phyloP scores from a whole-genome alignment of 2,888 invertebrate species.

The Pammene fasciana region DNA sequence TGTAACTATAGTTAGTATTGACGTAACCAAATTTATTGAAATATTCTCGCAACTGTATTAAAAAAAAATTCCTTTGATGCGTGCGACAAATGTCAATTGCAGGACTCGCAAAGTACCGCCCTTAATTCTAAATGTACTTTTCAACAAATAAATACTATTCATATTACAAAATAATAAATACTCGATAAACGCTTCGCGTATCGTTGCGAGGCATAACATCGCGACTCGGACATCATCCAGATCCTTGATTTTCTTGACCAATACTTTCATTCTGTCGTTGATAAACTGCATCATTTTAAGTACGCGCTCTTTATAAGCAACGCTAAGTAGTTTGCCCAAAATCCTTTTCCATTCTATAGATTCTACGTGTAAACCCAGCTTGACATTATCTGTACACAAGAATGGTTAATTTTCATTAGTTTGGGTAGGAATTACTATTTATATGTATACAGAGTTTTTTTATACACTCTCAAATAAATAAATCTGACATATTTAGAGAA shows the following conservation, averaged over 20 bases:
- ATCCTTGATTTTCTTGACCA: constrained; percentile 88
- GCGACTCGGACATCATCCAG: constrained; percentile 90
- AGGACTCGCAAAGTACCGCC: no score
- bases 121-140: no score
- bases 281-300: constrained; percentile 89
- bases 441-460: no score
- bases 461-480: no score
- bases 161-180: constrained; percentile 46
- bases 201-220: constrained; percentile 89
- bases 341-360: constrained; percentile 90
- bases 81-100: no score
- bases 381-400: constrained; percentile 81
- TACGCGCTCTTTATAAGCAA: constrained; percentile 87
- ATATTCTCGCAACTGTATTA: no score
- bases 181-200: constrained; percentile 90
- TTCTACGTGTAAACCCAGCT: constrained; percentile 87
- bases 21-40: no score
- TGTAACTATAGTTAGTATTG: no score
- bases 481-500: no score
- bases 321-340: constrained; percentile 87
- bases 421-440: no score
- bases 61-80: no score
- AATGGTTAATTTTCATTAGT: background rate
- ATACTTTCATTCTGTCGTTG: constrained; percentile 87
- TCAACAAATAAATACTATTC: no score